Evolutionary conservation across 2,888 invertebrate species (phyloP).

Genomic region (Entomobrya multifasciata): DNA sequence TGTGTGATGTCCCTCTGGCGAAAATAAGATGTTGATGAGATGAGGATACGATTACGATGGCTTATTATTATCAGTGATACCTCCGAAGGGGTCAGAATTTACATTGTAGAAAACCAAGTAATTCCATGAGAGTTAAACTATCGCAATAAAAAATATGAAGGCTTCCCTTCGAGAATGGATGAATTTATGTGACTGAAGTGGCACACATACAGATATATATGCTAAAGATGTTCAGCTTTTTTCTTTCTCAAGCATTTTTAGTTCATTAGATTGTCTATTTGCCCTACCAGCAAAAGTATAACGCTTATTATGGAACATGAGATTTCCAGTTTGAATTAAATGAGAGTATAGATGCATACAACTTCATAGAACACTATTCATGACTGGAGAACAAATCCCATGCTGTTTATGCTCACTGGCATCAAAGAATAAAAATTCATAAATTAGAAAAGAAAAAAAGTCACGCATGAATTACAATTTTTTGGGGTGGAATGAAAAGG

Average conservation of each 20-base stretch:
- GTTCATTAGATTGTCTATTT: too few relatives aligned
- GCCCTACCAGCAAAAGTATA: too few relatives aligned
- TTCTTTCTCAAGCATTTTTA: neutral
- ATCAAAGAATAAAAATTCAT: constrained; percentile 54
- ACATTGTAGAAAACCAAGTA: neutral
- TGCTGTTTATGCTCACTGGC: constrained; percentile 28
- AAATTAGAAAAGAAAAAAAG: constrained; percentile 68
- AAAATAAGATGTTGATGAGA: constrained; percentile 68
- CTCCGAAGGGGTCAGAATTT: constrained; percentile 49
- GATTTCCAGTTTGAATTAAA: too few relatives aligned
- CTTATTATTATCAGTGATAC: constrained; percentile 62
- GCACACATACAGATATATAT: constrained; percentile 30
- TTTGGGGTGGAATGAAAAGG: constrained; percentile 60
- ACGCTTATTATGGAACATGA: too few relatives aligned
- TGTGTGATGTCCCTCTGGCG: constrained; percentile 69
- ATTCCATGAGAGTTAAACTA: neutral
- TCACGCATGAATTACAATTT: constrained; percentile 70
- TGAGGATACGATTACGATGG: constrained; percentile 57
- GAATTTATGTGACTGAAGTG: constrained; percentile 67
- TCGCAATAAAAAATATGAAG: constrained; percentile 15
- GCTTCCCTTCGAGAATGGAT: constrained; percentile 66
- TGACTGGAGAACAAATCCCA: neutral
- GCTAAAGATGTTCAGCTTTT: neutral
- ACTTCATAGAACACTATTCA: too few relatives aligned
- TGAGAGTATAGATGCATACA: neutral